These are phyloP conservation scores for Zaprionus ornatus DNA, from an alignment of 1,140 invertebrate species.

Conservation along the genomic window DNA sequence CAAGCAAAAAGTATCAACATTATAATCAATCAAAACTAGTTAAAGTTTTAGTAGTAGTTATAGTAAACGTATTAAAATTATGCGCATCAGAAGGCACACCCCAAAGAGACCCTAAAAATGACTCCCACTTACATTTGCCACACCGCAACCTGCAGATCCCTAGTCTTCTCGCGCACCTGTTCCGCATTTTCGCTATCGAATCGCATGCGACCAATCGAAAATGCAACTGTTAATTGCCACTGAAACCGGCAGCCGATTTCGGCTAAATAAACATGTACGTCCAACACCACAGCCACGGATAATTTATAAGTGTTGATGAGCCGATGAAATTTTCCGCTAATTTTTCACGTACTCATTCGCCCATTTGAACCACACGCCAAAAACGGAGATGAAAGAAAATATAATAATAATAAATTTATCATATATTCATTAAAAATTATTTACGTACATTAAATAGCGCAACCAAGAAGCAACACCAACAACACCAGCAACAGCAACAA, in stretches of 20 bases:
- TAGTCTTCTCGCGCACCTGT: neutral
- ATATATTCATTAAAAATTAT: conserved; percentile 81
- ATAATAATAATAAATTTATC: conserved; percentile 56
- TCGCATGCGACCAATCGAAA: conserved; percentile 43
- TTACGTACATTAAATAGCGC: conserved; percentile 63
- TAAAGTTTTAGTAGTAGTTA: neutral
- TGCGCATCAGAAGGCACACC: neutral
- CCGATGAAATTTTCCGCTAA: conserved; percentile 67
- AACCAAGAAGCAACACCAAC: conserved; percentile 25
- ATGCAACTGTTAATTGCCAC: conserved; percentile 51
- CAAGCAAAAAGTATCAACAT: neutral
- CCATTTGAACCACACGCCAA: conserved; percentile 46
- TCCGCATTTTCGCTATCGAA: conserved; percentile 21
- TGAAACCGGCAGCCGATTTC: conserved; percentile 23
- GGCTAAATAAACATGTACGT: conserved; percentile 40
- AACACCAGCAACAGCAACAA: conserved; percentile 11
- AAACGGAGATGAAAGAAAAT: conserved; percentile 13
- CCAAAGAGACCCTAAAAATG: neutral
- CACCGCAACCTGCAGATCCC: neutral
- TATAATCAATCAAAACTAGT: neutral
- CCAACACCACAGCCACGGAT: conserved; percentile 39
- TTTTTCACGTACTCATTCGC: conserved; percentile 70
- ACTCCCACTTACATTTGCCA: neutral
- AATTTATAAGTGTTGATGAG: conserved; percentile 63
- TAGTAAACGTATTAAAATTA: neutral